Evolutionary conservation across 2,888 invertebrate species (phyloP), one percentile per base, ranked within the genome.

Genomic region (Meganola albula): DNA sequence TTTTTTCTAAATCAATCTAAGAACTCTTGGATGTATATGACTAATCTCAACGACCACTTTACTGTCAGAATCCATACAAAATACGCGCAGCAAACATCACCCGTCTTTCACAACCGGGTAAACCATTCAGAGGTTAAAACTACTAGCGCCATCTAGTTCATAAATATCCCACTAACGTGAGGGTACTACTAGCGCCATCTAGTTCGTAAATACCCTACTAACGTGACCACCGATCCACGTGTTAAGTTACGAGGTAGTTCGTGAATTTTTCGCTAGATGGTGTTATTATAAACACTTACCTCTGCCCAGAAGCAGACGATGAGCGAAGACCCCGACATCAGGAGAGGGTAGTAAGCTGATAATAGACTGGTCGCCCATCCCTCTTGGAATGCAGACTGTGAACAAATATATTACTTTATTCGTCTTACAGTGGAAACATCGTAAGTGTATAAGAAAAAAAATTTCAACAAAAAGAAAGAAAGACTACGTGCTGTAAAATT

Each of bases 241-340:
- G 16, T 16, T 5, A n/a, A n/a, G 16, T 6, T 16, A 16, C 16
- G 16, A 16, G 16, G 16, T 6, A 24, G 12, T 26, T 22, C 2
- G 1, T 4, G 4, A 3, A 1, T 1, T 1, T 7, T n/a, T 1
- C 2, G 26, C 33, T 20, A 57, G 55, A 51, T 59, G 60, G 50
- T 54, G 39, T 5, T 46, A 7, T 8, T 8, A 10, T 14, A 12
- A 22, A 2, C 22, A 87, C 90, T 89, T 74, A 94, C 94, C 91
- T 97, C 96, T 22, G 96, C 96, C 96, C 96, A 96, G 72, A 96
- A 94, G 77, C 97, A 97, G 47, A 96, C 96, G 50, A 97, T 93
- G 39, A 96, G 88, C 0, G 96, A 96, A 0, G 95, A 93, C 30
- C 96, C 95, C 6, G 95, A 94, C 88, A 96, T 89, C 36, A 96